Base-by-base conservation (phyloP, 2,797 vertebrate genomes). In the Acomys russatus region DNA sequence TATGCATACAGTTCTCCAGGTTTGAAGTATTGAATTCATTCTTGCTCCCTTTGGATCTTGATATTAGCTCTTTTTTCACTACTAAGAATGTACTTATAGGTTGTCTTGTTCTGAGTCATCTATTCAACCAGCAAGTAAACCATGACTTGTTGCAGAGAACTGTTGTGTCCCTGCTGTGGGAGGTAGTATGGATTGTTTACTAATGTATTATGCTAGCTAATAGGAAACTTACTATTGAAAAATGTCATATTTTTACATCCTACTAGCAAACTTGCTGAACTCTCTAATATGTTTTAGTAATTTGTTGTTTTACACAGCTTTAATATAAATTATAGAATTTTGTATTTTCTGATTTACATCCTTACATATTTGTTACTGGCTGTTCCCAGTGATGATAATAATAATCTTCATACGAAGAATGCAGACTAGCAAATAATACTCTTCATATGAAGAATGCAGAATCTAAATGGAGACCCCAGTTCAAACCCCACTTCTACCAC, bases 281-380 rank as follows among this genome's bases (percentile, higher is more conserved):
- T 35, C 25, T 14, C 4, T 59, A 22, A n/a, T 28, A 77, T 20
- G 33, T 74, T 85, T 91, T 44, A 35, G 3, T 49, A 35, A 20
- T 25, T 51, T 77, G 9, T 77, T 89, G 9, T 89, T 71, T 63
- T 78, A 28, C 9, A 38, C 23, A 20, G 22, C n/a, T 94, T 88
- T 95, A 20, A 59, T 70, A 59, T 63, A 70, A 83, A 66, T 54
- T 94, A 76, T 80, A 44, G 17, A 51, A 71, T 38, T 93, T 77
- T 56, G 80, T 44, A n/a, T 35, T 56, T 8, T 93, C n/a, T 54
- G 17, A 35, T 64, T 70, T 64, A n/a, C 18, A 80, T 35, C 3
- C 44, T 28, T 80, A 85, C 68, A 28, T 61, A 35, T 14, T 51
- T 61, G 25, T 49, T 61, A 70, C 49, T 88, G 54, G 25, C 70